A percentile compares a stretch with the other conserved stretches of the same genome.
Conservation (phyloP, 2,888 invertebrate genomes). For the Xanthorhoe spadicearia region DNA sequence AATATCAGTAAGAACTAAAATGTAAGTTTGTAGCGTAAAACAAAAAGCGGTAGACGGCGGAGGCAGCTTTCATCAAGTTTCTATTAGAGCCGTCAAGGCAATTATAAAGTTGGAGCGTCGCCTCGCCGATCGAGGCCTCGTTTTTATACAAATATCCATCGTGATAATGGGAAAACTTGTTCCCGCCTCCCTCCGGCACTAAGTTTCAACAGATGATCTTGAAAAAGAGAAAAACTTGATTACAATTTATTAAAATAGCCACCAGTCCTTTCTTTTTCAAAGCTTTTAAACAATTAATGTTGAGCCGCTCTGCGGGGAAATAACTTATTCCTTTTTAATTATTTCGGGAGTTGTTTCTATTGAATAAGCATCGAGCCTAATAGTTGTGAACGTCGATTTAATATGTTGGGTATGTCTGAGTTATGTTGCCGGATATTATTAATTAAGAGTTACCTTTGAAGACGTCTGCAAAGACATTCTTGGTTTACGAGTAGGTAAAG, state of each 20-base stretch:
- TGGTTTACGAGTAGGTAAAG: not conserved
- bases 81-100: constrained; percentile 80
- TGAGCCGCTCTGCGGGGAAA: constrained; percentile 19
- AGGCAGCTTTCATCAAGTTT: constrained; percentile 82
- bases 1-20: constrained; percentile 65
- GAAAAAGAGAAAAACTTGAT: constrained; percentile 62
- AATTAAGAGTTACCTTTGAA: constrained; percentile 57
- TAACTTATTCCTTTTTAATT: constrained; percentile 37
- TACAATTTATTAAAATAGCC: constrained; percentile 58
- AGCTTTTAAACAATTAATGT: constrained; percentile 39
- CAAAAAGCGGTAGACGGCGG: constrained; percentile 67
- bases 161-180: constrained; percentile 81
- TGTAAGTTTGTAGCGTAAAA: constrained; percentile 70
- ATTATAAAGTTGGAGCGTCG: constrained; percentile 74
- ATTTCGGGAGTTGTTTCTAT: constrained; percentile 37
- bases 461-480: constrained; percentile 44
- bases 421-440: constrained; percentile 70
- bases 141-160: constrained; percentile 80
- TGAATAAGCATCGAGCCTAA: not conserved
- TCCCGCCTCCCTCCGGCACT: constrained; percentile 55
- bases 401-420: constrained; percentile 52
- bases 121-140: constrained; percentile 61
- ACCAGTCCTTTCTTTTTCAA: constrained; percentile 37
- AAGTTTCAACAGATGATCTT: constrained; percentile 73
- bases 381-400: constrained; percentile 45